Base-by-base conservation (phyloP, 2,888 invertebrate species). In the Polymixis lichenea region DNA sequence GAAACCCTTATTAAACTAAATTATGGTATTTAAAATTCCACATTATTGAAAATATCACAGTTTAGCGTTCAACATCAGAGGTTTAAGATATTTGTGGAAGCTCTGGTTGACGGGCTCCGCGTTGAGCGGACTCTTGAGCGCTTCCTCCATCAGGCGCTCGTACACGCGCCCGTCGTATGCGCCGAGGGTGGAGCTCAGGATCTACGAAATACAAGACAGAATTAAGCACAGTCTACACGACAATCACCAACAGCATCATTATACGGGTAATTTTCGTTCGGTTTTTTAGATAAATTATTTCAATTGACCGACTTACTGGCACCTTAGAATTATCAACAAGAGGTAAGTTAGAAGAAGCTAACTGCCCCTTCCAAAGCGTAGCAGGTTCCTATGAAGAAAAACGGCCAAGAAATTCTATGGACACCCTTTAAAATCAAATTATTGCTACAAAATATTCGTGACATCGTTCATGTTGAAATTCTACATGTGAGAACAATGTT, bases 81-180 rank as follows among this genome's bases (percentile, higher is more conserved):
- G 98, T 88, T 98, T 98, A 51, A 98, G 96, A 91, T 98, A 97
- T 80, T 97, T 96, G 80, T 98, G 96, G 94, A 97, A 98, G 77
- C 98, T 98, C 89, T 97, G 95, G 91, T 98, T 98, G 51, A 98
- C 98, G 0, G 98, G 98, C 84, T 98, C 97, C 55, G 97, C 96
- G 94, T 98, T 98, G 85, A 98, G 95, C 0, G 98, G 98, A 91
- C 98, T 98, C 93, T 98, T 98, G 91, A 97, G 96, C 0, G 98
- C 98, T 89, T 98, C 98, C 75, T 97, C 97, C 93, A 98, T 98
- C 73, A 98, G 95, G 15, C 98, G 97, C 89, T 98, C 98, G 92
- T 98, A 98, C 51, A 98, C 98, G 85, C 98, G 97, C 0, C 98
- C 98, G 93, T 98, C 98, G 91, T 98, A 98, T 0, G 98, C 97